Conservation (phyloP, 53 echinoderm and acorn worm species). For the Pentamera pediparva region DNA sequence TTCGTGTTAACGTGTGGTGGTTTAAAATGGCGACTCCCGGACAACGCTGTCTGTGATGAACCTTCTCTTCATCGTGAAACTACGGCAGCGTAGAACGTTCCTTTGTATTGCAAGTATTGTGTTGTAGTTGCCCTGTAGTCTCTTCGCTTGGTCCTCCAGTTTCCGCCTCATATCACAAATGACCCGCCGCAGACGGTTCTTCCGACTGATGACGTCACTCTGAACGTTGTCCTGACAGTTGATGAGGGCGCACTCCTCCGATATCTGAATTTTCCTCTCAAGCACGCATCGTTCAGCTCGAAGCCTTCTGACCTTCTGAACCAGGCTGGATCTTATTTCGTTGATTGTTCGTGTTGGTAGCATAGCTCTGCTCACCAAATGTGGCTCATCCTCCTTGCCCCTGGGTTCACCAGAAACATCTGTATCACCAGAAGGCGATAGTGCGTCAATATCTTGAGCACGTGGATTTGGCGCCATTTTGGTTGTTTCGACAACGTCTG, state of each 20-base stretch:
- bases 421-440: background rate
- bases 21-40: slow-evolving; percentile 69
- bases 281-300: slow-evolving; percentile 71
- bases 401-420: background rate
- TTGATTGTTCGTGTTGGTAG: slow-evolving; percentile 68
- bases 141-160: slow-evolving; percentile 73
- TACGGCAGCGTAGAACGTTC: slow-evolving; percentile 74
- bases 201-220: slow-evolving; percentile 55
- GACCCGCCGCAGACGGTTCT: slow-evolving; percentile 71
- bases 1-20: no score
- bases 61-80: slow-evolving; percentile 54
- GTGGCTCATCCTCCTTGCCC: background rate
- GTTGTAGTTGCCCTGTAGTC: slow-evolving; percentile 76
- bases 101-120: slow-evolving; percentile 74
- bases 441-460: background rate
- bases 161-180: slow-evolving; percentile 65
- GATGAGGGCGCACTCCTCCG: slow-evolving; percentile 67
- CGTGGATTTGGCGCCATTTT: slow-evolving; percentile 34
- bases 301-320: slow-evolving; percentile 76
- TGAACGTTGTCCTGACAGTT: slow-evolving; percentile 59
- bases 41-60: slow-evolving; percentile 33
- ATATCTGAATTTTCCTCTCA: slow-evolving; percentile 79
- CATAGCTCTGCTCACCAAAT: background rate
- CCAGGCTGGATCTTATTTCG: slow-evolving; percentile 75
- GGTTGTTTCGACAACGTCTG: background rate